Evolutionary conservation across 2,113 vertebrate species (phyloP), one percentile per base, ranked within the genome.

Genomic region (Lanius ludovicianus): DNA sequence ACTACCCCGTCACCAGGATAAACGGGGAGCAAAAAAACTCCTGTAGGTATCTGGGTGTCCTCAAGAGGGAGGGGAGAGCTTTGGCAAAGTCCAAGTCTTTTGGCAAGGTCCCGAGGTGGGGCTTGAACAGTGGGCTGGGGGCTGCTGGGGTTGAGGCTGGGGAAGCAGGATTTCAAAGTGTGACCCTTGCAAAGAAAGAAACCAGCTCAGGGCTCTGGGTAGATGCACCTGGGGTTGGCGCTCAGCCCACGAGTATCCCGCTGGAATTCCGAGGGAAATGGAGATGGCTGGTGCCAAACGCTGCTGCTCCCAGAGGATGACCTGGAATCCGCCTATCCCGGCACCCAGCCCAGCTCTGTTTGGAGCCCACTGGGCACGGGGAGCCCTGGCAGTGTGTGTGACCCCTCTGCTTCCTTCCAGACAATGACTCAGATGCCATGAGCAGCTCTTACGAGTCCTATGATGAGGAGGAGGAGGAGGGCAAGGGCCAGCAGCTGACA

Each of bases 401-500:
- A 93, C 52, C 46, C 4, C 1, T 31, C 62, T 84, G 52, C 80
- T 95, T 90, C 92, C 57, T 96, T 76, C 15, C 97, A 99, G 99
- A 99, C 97, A 99, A 99, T 59, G 99, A 99, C 96, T 99, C 99
- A 1, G 99, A 99, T 59, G 99, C 98, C 1, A 98, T 99, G 97
- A 99, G 99, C 98, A 99, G 99, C 93, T 99, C 99, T 30, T 99
- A 99, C 0, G 99, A 99, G 96, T 99, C 99, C 0, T 99, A 99
- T 0, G 99, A 99, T 2, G 99, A 99, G 31, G 99, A 99, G 62
- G 99, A 99, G 9, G 99, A 99, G 20, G 99, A 99, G 74, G 98
- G 98, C 49, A 99, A 99, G 95, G 97, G 97, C 68, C 98, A 96
- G 70, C 98, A 97, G 73, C 97, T 97, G 89, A 98, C 97, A 31